A percentile compares a stretch with the other conserved stretches of the same genome.
phyloP scores from a whole-genome alignment of 2,888 invertebrate genomes.

The Drosophila crucigera region DNA sequence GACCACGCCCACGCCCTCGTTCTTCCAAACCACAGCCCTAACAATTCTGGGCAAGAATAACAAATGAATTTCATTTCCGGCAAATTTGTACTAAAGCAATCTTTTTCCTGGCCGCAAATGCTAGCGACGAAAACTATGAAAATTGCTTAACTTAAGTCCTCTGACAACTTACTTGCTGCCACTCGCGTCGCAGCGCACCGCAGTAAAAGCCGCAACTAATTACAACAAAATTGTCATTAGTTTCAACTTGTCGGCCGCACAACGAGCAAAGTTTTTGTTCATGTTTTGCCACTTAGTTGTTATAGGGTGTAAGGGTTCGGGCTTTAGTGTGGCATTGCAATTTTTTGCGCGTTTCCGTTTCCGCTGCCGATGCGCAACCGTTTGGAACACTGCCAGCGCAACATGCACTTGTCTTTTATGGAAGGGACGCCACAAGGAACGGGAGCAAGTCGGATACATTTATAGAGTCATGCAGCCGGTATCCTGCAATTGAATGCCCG shows the following conservation, averaged over 20 bases:
- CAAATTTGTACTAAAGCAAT: conserved; percentile 66
- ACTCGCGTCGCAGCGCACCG: conserved; percentile 54
- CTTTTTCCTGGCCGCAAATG: conserved; percentile 63
- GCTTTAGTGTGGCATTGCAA: conserved; percentile 32
- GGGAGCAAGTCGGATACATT: conserved; percentile 56
- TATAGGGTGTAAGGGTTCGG: not conserved
- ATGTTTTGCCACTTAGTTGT: conserved; percentile 76
- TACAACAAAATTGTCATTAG: conserved; percentile 81
- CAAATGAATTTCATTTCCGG: conserved; percentile 80
- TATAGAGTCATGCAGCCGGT: conserved; percentile 74
- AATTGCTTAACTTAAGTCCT: conserved; percentile 76
- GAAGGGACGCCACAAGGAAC: conserved; percentile 14
- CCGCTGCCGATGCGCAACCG: conserved; percentile 56
- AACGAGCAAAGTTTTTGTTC: conserved; percentile 77
- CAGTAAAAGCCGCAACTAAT: conserved; percentile 76
- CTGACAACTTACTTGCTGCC: conserved; percentile 75
- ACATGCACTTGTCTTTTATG: conserved; percentile 71
- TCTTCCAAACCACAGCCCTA: conserved; percentile 24
- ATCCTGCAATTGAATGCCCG: conserved; percentile 72
- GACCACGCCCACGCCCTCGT: conserved; percentile 12
- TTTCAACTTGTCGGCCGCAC: conserved; percentile 78
- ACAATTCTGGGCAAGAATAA: conserved; percentile 57
- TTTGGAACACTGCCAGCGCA: conserved; percentile 69
- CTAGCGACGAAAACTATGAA: conserved; percentile 73
- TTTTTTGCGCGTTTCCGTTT: conserved; percentile 76